Conservation (phyloP, 2,113 vertebrate genomes). For the Cathartes aura region DNA sequence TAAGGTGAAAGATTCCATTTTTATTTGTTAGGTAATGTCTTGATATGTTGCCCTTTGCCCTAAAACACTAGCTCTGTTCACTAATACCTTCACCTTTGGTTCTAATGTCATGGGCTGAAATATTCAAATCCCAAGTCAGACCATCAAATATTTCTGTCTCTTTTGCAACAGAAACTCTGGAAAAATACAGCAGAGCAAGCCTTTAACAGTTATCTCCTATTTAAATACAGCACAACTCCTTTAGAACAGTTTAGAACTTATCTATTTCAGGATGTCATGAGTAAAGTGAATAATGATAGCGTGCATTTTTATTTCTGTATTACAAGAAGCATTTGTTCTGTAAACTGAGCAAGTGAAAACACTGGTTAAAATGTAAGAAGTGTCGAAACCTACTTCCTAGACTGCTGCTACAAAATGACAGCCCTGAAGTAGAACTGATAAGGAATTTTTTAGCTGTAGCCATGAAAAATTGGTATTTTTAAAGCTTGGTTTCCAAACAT, state of each 20-base stretch:
- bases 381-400: background rate
- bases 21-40: conserved; percentile 54
- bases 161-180: background rate
- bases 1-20: conserved; percentile 55
- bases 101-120: background rate
- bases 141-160: conserved; percentile 9
- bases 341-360: conserved; percentile 11
- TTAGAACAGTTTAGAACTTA: background rate
- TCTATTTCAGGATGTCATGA: background rate
- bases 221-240: background rate
- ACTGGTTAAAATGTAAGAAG: background rate
- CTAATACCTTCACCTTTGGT: conserved; percentile 54
- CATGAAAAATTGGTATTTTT: background rate
- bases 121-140: background rate
- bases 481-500: background rate
- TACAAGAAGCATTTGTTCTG: background rate
- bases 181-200: background rate
- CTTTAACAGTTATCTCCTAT: background rate
- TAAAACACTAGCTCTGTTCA: background rate
- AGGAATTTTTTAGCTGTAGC: background rate
- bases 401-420: background rate
- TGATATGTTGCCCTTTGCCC: conserved; percentile 23
- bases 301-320: background rate
- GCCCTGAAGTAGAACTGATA: background rate
- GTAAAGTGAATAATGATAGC: background rate